These are phyloP conservation scores for Kryptolebias ocellatus DNA, from an alignment of 2,797 vertebrate genomes.

Conservation along the genomic window DNA sequence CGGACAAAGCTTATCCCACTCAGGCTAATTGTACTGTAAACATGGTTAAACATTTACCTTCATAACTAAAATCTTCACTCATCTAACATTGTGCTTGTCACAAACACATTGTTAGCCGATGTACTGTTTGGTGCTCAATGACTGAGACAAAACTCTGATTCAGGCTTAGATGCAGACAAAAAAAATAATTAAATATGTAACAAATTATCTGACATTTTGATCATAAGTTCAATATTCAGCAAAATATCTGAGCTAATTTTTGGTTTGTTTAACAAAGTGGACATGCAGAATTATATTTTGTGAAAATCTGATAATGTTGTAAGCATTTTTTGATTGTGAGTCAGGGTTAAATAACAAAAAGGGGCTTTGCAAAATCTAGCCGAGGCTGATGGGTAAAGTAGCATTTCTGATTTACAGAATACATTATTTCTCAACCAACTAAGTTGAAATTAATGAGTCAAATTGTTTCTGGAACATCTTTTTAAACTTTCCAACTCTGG, in stretches of 20 bases:
- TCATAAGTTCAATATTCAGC: neutral
- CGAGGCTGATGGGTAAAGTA: conserved; percentile 4
- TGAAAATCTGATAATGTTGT: neutral
- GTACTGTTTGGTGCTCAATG: neutral
- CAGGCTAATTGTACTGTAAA: neutral
- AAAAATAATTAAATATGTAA: neutral
- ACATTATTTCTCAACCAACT: rapidly evolving
- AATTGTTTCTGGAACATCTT: too few relatives aligned
- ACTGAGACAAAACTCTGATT: neutral
- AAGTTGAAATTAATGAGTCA: neutral
- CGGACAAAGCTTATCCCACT: conserved; percentile 4
- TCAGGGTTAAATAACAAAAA: neutral
- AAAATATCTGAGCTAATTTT: too few relatives aligned
- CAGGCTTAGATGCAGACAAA: neutral
- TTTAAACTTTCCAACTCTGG: neutral
- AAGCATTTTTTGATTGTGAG: neutral
- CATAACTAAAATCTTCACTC: neutral
- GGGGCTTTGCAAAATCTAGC: neutral
- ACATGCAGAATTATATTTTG: neutral
- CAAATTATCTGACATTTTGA: neutral
- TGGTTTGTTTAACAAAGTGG: neutral
- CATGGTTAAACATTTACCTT: neutral
- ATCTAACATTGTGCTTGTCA: neutral
- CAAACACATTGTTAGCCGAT: neutral
- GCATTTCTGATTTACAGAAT: neutral